These are phyloP conservation scores for Puma concolor DNA, from an alignment of 2,113 vertebrate genomes.

Conservation along the genomic window DNA sequence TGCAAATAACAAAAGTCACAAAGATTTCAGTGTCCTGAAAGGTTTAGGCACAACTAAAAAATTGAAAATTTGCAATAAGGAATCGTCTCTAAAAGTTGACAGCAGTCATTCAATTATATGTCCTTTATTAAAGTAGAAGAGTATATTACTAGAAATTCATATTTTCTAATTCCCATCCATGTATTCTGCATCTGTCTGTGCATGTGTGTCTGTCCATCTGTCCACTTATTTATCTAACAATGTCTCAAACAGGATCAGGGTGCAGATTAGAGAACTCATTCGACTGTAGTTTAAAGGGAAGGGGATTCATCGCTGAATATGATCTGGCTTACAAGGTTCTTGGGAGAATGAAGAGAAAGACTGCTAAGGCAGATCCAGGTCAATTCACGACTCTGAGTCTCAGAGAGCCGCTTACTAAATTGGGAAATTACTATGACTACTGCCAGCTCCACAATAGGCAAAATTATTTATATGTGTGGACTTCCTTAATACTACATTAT, in stretches of 20 bases:
- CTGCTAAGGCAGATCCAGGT: not conserved
- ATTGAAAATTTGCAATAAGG: not conserved
- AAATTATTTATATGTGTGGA: not conserved
- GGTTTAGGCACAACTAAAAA: not conserved
- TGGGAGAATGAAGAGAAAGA: not conserved
- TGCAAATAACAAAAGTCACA: not conserved
- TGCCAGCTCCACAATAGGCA: not conserved
- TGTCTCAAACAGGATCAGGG: not conserved
- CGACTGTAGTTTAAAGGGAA: not conserved
- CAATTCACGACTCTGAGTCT: not conserved
- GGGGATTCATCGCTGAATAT: not conserved
- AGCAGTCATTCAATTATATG: not conserved
- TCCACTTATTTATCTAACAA: not conserved
- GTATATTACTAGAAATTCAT: not conserved
- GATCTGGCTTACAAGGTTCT: not conserved
- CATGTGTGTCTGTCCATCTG: not conserved
- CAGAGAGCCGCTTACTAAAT: not conserved
- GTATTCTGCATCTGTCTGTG: not conserved
- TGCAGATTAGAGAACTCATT: not conserved
- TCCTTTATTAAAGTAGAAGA: not conserved
- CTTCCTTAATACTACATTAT: not conserved
- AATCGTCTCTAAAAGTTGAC: not conserved
- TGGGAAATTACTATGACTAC: not conserved
- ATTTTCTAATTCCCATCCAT: not conserved
- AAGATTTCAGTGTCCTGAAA: not conserved